phyloP scores from a whole-genome alignment of 2,888 invertebrate species.

The Ptychoptera contaminata region DNA sequence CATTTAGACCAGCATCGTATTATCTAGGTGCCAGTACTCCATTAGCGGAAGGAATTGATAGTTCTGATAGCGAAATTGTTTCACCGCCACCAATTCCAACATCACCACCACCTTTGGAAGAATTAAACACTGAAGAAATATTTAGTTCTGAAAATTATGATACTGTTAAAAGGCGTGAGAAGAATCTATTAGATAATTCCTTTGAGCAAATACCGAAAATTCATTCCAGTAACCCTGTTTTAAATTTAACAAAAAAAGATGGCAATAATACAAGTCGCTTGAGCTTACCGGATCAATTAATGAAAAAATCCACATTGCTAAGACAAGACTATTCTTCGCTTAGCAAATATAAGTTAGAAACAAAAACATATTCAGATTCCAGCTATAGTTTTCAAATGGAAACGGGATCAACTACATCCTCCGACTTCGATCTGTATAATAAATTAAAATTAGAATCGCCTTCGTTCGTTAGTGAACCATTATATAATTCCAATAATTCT shows the following conservation, averaged over 20 bases:
- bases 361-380: conserved; percentile 26
- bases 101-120: conserved; percentile 50
- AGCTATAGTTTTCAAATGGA: conserved; percentile 30
- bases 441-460: conserved; percentile 25
- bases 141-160: conserved; percentile 30
- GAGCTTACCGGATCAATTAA: conserved; percentile 28
- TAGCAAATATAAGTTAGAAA: conserved; percentile 11
- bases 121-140: conserved; percentile 44
- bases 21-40: conserved; percentile 57
- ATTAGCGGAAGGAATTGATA: conserved; percentile 53
- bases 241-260: conserved; percentile 18
- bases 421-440: conserved; percentile 28
- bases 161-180: conserved; percentile 26
- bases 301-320: conserved; percentile 14
- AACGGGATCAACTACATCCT: conserved; percentile 28
- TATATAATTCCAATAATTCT: conserved; percentile 24
- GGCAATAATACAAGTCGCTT: conserved; percentile 24
- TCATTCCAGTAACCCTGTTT: conserved; percentile 27
- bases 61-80: conserved; percentile 64
- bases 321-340: background rate
- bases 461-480: conserved; percentile 18
- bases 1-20: conserved; percentile 76
- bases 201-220: conserved; percentile 27
- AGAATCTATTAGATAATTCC: conserved; percentile 21
- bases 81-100: conserved; percentile 66